Evolutionary conservation across 1,140 invertebrate genomes (phyloP).

Genomic region (Nasonia longicornis): DNA sequence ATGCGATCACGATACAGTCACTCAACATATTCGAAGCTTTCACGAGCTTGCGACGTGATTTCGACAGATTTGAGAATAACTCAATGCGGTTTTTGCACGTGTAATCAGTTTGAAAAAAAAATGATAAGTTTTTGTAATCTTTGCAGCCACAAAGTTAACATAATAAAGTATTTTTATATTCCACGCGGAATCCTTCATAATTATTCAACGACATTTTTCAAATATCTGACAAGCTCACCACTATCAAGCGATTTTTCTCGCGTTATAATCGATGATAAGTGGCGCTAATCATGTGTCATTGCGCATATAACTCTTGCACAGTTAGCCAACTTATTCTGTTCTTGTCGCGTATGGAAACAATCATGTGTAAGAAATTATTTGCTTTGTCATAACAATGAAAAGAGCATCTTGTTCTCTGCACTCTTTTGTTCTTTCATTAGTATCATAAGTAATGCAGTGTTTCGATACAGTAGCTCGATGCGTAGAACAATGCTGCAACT

Average conservation of each 20-base stretch:
- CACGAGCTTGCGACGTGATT: background rate
- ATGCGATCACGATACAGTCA: background rate
- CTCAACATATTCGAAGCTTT: background rate
- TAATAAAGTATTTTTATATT: too few species aligned
- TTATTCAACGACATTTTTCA: background rate
- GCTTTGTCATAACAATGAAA: conserved; percentile 8
- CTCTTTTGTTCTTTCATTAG: background rate
- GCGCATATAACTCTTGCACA: background rate
- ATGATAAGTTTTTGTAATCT: background rate
- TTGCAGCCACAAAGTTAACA: too few species aligned
- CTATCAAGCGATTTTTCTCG: background rate
- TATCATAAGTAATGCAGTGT: background rate
- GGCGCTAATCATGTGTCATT: conserved; percentile 28
- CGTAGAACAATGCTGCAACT: too few species aligned
- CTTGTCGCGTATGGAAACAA: conserved; percentile 1
- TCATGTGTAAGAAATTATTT: conserved; percentile 6
- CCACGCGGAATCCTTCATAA: too few species aligned
- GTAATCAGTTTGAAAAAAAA: background rate
- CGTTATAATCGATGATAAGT: conserved; percentile 44
- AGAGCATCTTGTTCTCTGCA: background rate
- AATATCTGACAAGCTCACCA: background rate
- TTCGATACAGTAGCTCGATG: background rate
- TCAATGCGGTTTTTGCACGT: background rate
- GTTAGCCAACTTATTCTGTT: conserved; percentile 14
- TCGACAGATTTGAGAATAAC: background rate